Percentiles rank a stretch among this genome's conserved stretches.
These are phyloP conservation scores for Pedicia rivosa DNA, from an alignment of 2,888 invertebrate species.

Conservation along the genomic window DNA sequence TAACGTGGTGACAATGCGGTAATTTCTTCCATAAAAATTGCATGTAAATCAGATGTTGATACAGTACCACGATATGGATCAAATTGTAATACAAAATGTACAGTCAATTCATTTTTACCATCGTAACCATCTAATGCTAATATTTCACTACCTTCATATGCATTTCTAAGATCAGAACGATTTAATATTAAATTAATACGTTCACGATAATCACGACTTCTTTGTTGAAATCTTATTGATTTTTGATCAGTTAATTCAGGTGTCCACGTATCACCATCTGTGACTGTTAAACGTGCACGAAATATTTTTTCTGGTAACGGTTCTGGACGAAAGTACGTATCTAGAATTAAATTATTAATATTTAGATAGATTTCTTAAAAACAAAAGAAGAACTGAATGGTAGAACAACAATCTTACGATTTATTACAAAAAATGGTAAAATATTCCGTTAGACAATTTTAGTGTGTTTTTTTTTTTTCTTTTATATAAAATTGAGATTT, in stretches of 20 bases:
- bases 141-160: conserved; percentile 65
- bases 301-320: conserved; percentile 66
- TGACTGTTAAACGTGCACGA: conserved; percentile 62
- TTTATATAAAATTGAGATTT: too few relatives aligned
- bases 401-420: too few relatives aligned
- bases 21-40: conserved; percentile 51
- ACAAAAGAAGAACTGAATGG: too few relatives aligned
- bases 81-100: conserved; percentile 74
- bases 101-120: conserved; percentile 49
- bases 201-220: conserved; percentile 57
- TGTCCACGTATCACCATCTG: conserved; percentile 51
- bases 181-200: conserved; percentile 57
- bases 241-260: conserved; percentile 48
- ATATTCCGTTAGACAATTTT: too few relatives aligned
- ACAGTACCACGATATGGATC: conserved; percentile 59
- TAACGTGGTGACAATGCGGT: conserved; percentile 38
- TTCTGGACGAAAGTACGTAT: conserved; percentile 33
- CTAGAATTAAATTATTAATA: conserved; percentile 14
- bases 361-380: not conserved
- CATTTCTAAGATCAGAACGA: conserved; percentile 54
- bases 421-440: too few relatives aligned
- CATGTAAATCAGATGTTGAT: conserved; percentile 44
- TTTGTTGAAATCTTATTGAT: conserved; percentile 51
- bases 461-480: too few relatives aligned
- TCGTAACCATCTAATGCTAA: conserved; percentile 66